A percentile compares a stretch with the other conserved stretches of the same genome.
Evolutionary conservation across 2,888 invertebrate genomes (phyloP).

Genomic region (Sphaerophoria taeniata): DNA sequence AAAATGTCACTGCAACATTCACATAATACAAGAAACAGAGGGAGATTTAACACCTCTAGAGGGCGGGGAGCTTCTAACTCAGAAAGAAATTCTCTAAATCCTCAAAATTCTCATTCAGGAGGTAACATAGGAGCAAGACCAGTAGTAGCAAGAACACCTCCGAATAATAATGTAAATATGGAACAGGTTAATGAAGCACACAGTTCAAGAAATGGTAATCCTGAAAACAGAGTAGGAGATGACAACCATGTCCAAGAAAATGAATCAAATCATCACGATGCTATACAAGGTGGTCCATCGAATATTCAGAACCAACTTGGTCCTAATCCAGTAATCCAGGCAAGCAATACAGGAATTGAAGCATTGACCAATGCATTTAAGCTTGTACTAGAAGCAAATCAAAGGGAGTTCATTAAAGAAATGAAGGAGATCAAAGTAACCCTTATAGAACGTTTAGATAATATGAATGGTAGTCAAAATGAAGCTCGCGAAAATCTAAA

Average conservation of each 20-base stretch:
- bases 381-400: constrained; percentile 17
- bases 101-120: no score
- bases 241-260: no score
- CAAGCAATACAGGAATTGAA: background rate
- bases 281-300: no score
- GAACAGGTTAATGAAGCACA: no score
- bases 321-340: background rate
- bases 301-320: background rate
- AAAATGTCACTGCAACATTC: no score
- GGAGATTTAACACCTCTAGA: constrained; percentile 4
- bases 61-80: background rate
- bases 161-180: no score
- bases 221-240: no score
- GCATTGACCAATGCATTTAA: constrained; percentile 1
- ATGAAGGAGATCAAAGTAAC: constrained; percentile 2
- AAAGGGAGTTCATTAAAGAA: constrained; percentile 4
- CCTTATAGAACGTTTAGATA: background rate
- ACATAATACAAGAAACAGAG: background rate
- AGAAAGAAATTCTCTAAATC: background rate
- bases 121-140: background rate
- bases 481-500: background rate
- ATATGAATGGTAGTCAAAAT: background rate
- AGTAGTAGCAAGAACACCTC: no score
- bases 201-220: no score
- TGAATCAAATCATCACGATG: no score